Evolutionary conservation across 2,888 invertebrate genomes (phyloP), one percentile per base, ranked within the genome.

Genomic region (Latrodectus hesperus): DNA sequence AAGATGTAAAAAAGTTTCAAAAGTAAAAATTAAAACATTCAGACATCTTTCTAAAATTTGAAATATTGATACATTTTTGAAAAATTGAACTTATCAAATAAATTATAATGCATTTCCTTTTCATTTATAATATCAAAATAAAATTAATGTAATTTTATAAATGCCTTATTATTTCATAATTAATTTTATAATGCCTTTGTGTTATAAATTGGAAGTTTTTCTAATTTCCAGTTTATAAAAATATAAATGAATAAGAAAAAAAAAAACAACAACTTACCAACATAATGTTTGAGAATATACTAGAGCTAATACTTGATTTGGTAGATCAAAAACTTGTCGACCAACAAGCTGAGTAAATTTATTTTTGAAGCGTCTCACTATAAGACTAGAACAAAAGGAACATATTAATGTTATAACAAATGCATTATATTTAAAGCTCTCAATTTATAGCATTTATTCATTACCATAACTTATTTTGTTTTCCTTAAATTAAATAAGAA

Each of bases 201-300:
- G 22, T 22, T n/a, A 22, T 22, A 22, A 0, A 22, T 22, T 22
- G 22, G 22, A 22, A 22, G 22, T 38, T 38, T 38, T 38, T 38
- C 38, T 38, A 38, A 38, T 38, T 38, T 38, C 38, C 38, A 38
- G 2, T 38, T 38, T 38, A 4, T 4, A 38, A 38, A 38, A 38
- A 68, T 9, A 68, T 26, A 17, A 17, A n/a, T 22, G 6, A 17
- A 8, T 22, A 68, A 14, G 12, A 68, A 60, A 12, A 16, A 70
- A 17, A 9, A 77, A 49, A 76, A 16, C 90, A 49, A 74, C n/a
- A 82, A 82, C 90, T 90, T 88, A 92, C 97, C 97, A 97, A 90
- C 96, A 95, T 0, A 98, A 93, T 0, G 96, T 96, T 92, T 97
- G 97, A 0, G 95, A 94, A 91, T 97, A 97, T 0, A 97, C 95